phyloP scores from a whole-genome alignment of 2,113 vertebrate genomes.

The Anarhynchus alexandrinus region DNA sequence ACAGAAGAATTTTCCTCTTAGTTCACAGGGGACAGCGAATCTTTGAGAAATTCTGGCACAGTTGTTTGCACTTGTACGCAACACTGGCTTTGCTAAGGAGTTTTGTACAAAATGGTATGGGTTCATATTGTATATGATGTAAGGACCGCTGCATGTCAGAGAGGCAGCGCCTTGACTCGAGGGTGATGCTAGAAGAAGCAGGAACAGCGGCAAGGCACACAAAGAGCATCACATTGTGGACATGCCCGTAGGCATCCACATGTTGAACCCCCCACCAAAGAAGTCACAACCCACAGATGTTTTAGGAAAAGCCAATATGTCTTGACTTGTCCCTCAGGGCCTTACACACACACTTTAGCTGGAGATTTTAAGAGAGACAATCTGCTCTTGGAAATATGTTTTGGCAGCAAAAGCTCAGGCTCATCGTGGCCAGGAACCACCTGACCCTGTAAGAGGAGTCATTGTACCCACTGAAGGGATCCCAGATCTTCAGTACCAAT shows the following conservation, averaged over 20 bases:
- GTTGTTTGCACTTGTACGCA: neutral
- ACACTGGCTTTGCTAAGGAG: neutral
- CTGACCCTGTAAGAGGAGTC: neutral
- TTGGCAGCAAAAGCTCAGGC: neutral
- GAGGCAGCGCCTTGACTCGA: neutral
- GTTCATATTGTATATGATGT: neutral
- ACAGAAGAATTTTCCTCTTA: neutral
- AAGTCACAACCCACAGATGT: neutral
- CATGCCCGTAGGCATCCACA: neutral
- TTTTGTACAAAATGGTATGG: neutral
- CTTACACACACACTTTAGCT: neutral
- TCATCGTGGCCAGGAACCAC: neutral
- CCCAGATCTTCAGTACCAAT: neutral
- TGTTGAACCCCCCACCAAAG: rapidly evolving
- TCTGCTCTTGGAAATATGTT: neutral
- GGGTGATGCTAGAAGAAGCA: neutral
- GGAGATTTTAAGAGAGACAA: neutral
- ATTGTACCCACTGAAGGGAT: neutral
- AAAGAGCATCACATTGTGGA: neutral
- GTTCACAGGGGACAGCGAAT: rapidly evolving
- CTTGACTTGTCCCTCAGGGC: neutral
- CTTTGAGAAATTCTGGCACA: neutral
- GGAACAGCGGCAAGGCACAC: neutral
- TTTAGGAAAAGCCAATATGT: neutral
- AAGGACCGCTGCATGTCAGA: neutral